A percentile compares a stretch with the other conserved stretches of the same genome.
phyloP scores from a whole-genome alignment of 2,113 vertebrate species.

The Clarias batrachus region DNA sequence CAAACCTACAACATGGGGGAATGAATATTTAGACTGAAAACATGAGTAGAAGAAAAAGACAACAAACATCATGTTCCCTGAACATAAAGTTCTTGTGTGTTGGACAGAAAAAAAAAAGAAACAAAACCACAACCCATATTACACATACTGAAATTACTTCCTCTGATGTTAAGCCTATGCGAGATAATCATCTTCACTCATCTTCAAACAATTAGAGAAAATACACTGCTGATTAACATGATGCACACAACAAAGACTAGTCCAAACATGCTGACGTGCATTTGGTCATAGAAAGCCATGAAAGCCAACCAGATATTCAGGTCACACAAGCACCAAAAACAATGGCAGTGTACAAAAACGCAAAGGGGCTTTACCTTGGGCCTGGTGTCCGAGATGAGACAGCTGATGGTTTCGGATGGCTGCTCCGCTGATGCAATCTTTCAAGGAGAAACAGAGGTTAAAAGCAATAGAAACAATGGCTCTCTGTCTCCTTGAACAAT shows the following conservation, averaged over 20 bases:
- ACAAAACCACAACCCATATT: background rate
- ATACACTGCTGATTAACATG: background rate
- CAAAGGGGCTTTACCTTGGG: conserved; percentile 46
- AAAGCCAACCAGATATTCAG: conserved; percentile 40
- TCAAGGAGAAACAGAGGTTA: conserved; percentile 36
- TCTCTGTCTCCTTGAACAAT: conserved; percentile 38
- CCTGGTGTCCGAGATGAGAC: conserved; percentile 33
- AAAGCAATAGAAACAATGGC: conserved; percentile 40
- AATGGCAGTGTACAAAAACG: background rate
- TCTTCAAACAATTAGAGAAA: background rate
- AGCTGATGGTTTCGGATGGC: conserved; percentile 41
- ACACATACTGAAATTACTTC: background rate
- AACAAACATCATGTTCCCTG: background rate
- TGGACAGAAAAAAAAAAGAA: background rate
- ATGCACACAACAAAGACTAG: conserved; percentile 14
- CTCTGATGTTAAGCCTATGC: background rate
- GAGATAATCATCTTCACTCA: background rate
- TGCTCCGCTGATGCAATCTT: conserved; percentile 53
- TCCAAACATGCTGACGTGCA: background rate
- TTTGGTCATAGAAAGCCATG: background rate
- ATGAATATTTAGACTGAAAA: conserved; percentile 9
- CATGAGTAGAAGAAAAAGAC: background rate
- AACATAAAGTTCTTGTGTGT: background rate
- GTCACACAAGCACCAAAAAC: conserved; percentile 7
- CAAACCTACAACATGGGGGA: conserved; percentile 37